Evolutionary conservation across 2,888 invertebrate genomes (phyloP).

Genomic region (Coleophora deauratella): DNA sequence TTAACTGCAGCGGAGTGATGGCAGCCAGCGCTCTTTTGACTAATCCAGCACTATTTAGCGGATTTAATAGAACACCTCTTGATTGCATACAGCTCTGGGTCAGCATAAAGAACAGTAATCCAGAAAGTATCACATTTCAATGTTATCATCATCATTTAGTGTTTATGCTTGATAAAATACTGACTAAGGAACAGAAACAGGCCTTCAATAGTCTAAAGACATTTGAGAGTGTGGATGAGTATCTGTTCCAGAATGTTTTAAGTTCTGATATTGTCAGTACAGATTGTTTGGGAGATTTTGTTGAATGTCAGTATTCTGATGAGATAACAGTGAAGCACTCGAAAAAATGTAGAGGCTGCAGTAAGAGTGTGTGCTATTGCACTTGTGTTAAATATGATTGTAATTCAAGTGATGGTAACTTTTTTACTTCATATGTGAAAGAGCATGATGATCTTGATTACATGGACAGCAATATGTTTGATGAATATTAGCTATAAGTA

Average conservation of each 20-base stretch:
- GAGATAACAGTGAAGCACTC: constrained; percentile 56
- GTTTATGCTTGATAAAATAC: constrained; percentile 92
- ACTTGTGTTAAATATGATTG: constrained; percentile 47
- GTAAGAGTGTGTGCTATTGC: constrained; percentile 53
- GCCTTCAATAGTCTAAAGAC: constrained; percentile 85
- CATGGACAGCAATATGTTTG: constrained; percentile 59
- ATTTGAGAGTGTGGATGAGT: constrained; percentile 80
- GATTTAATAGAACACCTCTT: constrained; percentile 78
- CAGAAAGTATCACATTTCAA: constrained; percentile 81
- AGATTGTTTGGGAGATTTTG: constrained; percentile 38
- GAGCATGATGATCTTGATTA: constrained; percentile 47
- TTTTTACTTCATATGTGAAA: constrained; percentile 46
- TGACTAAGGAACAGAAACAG: constrained; percentile 81
- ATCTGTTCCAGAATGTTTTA: constrained; percentile 75
- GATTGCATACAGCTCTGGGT: constrained; percentile 89
- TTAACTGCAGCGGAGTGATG: constrained; percentile 92
- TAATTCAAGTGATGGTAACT: constrained; percentile 42
- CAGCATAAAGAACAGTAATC: constrained; percentile 76
- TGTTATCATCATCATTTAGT: constrained; percentile 97
- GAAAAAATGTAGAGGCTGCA: constrained; percentile 54
- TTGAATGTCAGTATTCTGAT: constrained; percentile 50
- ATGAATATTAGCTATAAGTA: constrained; percentile 19
- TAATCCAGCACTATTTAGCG: constrained; percentile 93
- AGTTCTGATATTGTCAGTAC: constrained; percentile 34
- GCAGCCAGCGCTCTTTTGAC: constrained; percentile 90